These are phyloP conservation scores for Notothenia rossii DNA, from an alignment of 2,113 vertebrate genomes.

Conservation along the genomic window DNA sequence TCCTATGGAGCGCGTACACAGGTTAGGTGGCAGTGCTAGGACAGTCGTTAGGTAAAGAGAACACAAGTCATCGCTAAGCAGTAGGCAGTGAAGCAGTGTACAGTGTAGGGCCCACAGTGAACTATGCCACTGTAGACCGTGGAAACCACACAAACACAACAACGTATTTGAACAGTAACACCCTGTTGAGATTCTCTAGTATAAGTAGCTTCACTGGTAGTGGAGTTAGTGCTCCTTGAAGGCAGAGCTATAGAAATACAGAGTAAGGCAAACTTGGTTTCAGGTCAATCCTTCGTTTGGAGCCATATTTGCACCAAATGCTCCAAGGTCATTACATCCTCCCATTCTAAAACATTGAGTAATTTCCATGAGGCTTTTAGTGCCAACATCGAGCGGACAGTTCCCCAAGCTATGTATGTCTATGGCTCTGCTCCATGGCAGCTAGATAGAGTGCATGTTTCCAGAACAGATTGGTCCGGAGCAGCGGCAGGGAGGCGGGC, in stretches of 20 bases:
- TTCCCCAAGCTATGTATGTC: slow-evolving; percentile 63
- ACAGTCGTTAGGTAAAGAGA: slow-evolving; percentile 17
- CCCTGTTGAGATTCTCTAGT: slow-evolving; percentile 61
- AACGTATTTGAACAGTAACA: slow-evolving; percentile 28
- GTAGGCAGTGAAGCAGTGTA: slow-evolving; percentile 63
- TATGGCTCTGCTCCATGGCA: slow-evolving; percentile 69
- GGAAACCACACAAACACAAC: slow-evolving; percentile 3
- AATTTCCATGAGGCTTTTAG: slow-evolving; percentile 53
- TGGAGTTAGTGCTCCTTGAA: slow-evolving; percentile 49
- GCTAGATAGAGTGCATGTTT: slow-evolving; percentile 2
- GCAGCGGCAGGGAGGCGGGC: slow-evolving; percentile 28
- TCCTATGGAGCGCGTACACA: slow-evolving; percentile 17
- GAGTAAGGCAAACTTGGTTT: slow-evolving; percentile 77
- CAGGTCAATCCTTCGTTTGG: slow-evolving; percentile 32
- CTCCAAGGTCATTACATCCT: slow-evolving; percentile 47
- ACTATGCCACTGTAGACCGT: slow-evolving; percentile 23
- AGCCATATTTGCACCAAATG: slow-evolving; percentile 56
- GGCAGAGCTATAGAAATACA: slow-evolving; percentile 71
- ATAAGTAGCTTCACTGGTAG: slow-evolving; percentile 61
- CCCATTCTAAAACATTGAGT: slow-evolving; percentile 24
- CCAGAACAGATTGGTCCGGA: not conserved
- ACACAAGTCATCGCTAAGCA: slow-evolving; percentile 39
- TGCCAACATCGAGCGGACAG: slow-evolving; percentile 43
- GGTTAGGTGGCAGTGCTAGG: slow-evolving; percentile 1
- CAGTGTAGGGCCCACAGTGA: slow-evolving; percentile 30